Evolutionary conservation across 2,888 invertebrate genomes (phyloP).

Genomic region (Lasioglossum marginatum): DNA sequence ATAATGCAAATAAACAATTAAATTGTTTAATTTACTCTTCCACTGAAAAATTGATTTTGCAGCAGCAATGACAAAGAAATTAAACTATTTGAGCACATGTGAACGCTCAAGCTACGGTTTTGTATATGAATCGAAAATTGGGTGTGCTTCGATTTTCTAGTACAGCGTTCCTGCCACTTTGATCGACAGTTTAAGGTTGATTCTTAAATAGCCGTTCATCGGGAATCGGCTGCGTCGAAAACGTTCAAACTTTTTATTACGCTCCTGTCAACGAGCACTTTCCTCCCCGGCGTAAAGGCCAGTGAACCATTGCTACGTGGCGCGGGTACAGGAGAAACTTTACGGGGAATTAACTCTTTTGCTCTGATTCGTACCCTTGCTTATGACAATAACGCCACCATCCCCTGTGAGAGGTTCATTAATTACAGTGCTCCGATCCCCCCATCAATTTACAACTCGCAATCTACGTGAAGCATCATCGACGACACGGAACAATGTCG

Average conservation of each 20-base stretch:
- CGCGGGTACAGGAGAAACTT: slow-evolving; percentile 29
- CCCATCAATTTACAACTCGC: slow-evolving; percentile 15
- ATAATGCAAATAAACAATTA: too few species aligned
- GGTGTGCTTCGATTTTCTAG: background rate
- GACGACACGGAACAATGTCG: slow-evolving; percentile 30
- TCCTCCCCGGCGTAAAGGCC: slow-evolving; percentile 28
- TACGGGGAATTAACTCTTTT: slow-evolving; percentile 63
- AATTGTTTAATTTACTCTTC: background rate
- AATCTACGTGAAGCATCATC: slow-evolving; percentile 1
- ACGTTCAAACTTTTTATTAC: slow-evolving; percentile 37
- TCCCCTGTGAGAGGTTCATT: slow-evolving; percentile 42
- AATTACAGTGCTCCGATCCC: slow-evolving; percentile 38
- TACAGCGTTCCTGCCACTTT: background rate
- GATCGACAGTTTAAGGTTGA: background rate
- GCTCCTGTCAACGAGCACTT: slow-evolving; percentile 37
- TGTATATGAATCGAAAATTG: background rate
- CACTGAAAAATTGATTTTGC: background rate
- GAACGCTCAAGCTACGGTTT: background rate
- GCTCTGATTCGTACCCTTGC: slow-evolving; percentile 59
- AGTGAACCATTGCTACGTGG: slow-evolving; percentile 48
- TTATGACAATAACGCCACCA: slow-evolving; percentile 49
- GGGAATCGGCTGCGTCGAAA: slow-evolving; percentile 15
- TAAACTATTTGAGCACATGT: background rate
- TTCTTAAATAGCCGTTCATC: slow-evolving; percentile 26
- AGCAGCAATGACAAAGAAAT: background rate